phyloP scores from a whole-genome alignment of 2,888 invertebrate species.

The Pristionchus mayeri region DNA sequence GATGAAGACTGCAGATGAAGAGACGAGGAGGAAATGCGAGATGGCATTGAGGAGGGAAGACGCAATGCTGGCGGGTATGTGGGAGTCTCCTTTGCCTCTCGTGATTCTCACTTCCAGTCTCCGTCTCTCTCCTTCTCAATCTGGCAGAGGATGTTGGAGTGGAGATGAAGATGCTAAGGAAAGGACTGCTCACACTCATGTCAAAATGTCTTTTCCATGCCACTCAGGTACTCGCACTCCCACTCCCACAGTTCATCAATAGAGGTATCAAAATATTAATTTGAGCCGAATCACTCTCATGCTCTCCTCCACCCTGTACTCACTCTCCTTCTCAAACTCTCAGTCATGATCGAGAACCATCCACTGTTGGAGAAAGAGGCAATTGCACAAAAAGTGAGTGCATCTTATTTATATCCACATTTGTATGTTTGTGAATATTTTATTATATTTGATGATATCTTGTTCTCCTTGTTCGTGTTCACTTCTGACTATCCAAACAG shows the following conservation, averaged over 20 bases:
- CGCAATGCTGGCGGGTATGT: slow-evolving; percentile 85
- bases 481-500: too few species aligned
- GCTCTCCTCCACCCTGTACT: slow-evolving; percentile 79
- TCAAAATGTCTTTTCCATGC: slow-evolving; percentile 46
- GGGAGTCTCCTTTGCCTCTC: not conserved
- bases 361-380: slow-evolving; percentile 85
- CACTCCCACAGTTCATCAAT: too few species aligned
- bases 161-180: slow-evolving; percentile 93
- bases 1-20: slow-evolving; percentile 72
- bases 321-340: slow-evolving; percentile 91
- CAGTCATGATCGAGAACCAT: slow-evolving; percentile 94
- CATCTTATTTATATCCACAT: not conserved
- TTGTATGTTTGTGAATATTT: too few species aligned
- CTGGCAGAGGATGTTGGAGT: slow-evolving; percentile 95
- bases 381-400: slow-evolving; percentile 67
- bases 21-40: slow-evolving; percentile 83
- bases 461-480: too few species aligned
- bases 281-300: slow-evolving; percentile 77
- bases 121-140: slow-evolving; percentile 92
- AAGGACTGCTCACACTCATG: slow-evolving; percentile 80
- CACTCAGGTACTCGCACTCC: not conserved
- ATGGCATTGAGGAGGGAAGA: slow-evolving; percentile 94
- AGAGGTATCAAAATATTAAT: not conserved
- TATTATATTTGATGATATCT: too few species aligned
- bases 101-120: slow-evolving; percentile 80